phyloP scores from a whole-genome alignment of 2,888 invertebrate species.

The Sinohyriopsis cumingii region DNA sequence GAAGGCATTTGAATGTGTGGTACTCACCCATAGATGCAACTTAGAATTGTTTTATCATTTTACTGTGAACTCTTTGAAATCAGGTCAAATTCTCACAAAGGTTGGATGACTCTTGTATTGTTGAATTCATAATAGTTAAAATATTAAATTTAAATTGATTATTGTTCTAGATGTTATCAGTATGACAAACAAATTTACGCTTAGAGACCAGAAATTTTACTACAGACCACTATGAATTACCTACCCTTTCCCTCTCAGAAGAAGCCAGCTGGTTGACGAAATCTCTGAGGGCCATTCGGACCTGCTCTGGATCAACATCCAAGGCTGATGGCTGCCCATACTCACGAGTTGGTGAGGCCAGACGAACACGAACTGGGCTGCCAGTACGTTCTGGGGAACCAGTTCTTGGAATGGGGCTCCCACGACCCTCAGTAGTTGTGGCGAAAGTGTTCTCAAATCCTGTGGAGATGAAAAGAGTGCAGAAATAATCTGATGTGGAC shows the following conservation, averaged over 20 bases:
- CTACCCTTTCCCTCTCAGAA: constrained; percentile 90
- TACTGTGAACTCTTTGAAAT: too few relatives aligned
- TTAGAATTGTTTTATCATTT: too few relatives aligned
- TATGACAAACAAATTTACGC: too few relatives aligned
- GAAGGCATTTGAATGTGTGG: too few relatives aligned
- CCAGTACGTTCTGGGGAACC: constrained; percentile 67
- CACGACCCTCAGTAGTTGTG: constrained; percentile 71
- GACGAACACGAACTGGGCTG: constrained; percentile 53
- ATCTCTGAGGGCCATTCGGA: constrained; percentile 90
- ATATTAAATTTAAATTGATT: too few relatives aligned
- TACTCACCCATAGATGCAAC: too few relatives aligned
- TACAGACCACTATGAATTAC: constrained; percentile 28
- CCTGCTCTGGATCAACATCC: constrained; percentile 92
- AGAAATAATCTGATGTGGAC: not conserved
- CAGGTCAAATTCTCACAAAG: too few relatives aligned
- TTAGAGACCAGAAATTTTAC: too few relatives aligned
- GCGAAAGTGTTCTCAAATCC: constrained; percentile 71
- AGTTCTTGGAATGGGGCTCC: constrained; percentile 69
- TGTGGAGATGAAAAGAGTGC: constrained; percentile 26
- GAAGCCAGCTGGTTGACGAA: constrained; percentile 94
- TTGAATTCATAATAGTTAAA: too few relatives aligned
- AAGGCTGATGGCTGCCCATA: constrained; percentile 73
- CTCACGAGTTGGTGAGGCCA: constrained; percentile 49
- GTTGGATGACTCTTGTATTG: too few relatives aligned
- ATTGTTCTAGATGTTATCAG: too few relatives aligned